Conservation (phyloP, 1,140 invertebrate species). For the Halyomorpha halys region DNA sequence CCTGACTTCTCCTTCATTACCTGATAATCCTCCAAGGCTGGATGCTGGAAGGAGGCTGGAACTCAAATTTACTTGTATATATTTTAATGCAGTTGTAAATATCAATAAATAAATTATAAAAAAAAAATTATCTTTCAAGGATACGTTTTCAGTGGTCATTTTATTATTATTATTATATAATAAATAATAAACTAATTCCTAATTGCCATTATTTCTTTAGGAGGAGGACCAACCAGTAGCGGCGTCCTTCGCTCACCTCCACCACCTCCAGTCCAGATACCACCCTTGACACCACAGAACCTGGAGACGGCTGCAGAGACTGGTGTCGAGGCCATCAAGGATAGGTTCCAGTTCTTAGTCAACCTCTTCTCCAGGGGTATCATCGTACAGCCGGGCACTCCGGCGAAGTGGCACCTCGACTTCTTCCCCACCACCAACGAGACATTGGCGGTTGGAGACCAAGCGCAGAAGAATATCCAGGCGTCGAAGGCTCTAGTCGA, state of each 20-base stretch:
- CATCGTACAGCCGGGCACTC: constrained; percentile 34
- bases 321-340: constrained; percentile 31
- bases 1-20: too few species aligned
- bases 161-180: too few species aligned
- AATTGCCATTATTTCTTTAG: too few species aligned
- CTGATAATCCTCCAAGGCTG: too few species aligned
- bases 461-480: constrained; percentile 37
- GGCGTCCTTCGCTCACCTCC: constrained; percentile 36
- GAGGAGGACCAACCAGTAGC: constrained; percentile 17
- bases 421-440: constrained; percentile 40
- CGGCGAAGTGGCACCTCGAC: constrained; percentile 37
- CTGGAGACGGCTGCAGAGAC: constrained; percentile 32
- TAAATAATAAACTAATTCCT: too few species aligned
- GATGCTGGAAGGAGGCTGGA: too few species aligned
- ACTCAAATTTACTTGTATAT: too few species aligned
- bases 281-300: constrained; percentile 34
- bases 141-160: too few species aligned
- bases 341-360: constrained; percentile 32
- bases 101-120: too few species aligned
- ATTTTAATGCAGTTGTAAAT: too few species aligned
- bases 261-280: constrained; percentile 34
- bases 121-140: too few species aligned
- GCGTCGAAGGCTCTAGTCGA: constrained; percentile 37
- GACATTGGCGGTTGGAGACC: constrained; percentile 36
- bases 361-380: constrained; percentile 34